These are phyloP conservation scores for Holacanthus passer DNA, from an alignment of 2,113 vertebrate species.

Conservation along the genomic window DNA sequence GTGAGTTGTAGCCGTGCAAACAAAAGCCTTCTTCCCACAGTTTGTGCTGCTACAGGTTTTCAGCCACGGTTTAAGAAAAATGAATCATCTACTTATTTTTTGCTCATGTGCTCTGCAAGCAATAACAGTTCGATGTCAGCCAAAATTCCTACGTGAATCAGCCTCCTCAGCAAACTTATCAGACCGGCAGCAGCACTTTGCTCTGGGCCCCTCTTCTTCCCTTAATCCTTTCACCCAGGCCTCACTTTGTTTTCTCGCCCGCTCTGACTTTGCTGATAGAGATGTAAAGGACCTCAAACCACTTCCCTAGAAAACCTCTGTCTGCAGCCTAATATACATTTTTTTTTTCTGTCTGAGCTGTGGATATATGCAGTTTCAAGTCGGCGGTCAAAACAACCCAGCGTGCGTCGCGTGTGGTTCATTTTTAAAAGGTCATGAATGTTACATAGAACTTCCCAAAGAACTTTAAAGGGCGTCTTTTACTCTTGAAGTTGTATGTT, in stretches of 20 bases:
- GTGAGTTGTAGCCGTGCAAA: slow-evolving; percentile 16
- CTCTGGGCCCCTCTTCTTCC: slow-evolving; percentile 58
- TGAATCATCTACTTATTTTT: slow-evolving; percentile 14
- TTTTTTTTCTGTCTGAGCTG: slow-evolving; percentile 20
- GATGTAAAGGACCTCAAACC: slow-evolving; percentile 47
- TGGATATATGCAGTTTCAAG: slow-evolving; percentile 28
- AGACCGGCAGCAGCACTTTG: slow-evolving; percentile 68
- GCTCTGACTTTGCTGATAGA: slow-evolving; percentile 67
- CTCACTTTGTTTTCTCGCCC: slow-evolving; percentile 62
- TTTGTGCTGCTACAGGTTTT: slow-evolving; percentile 31
- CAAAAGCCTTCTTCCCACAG: slow-evolving; percentile 3
- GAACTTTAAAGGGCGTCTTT: slow-evolving; percentile 3
- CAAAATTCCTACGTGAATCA: slow-evolving; percentile 62
- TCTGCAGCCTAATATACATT: slow-evolving; percentile 19
- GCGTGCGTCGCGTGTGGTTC: not conserved
- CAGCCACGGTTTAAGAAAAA: slow-evolving; percentile 1
- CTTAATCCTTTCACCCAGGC: slow-evolving; percentile 67
- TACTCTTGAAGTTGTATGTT: not conserved
- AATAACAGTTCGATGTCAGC: slow-evolving; percentile 56
- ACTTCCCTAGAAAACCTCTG: slow-evolving; percentile 26
- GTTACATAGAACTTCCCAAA: not conserved
- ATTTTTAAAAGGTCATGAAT: slow-evolving; percentile 14
- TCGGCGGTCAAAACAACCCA: slow-evolving; percentile 6
- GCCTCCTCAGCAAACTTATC: slow-evolving; percentile 70
- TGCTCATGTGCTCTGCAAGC: slow-evolving; percentile 34